Evolutionary conservation across 2,113 vertebrate species (phyloP).

Genomic region (Pollachius pollachius): DNA sequence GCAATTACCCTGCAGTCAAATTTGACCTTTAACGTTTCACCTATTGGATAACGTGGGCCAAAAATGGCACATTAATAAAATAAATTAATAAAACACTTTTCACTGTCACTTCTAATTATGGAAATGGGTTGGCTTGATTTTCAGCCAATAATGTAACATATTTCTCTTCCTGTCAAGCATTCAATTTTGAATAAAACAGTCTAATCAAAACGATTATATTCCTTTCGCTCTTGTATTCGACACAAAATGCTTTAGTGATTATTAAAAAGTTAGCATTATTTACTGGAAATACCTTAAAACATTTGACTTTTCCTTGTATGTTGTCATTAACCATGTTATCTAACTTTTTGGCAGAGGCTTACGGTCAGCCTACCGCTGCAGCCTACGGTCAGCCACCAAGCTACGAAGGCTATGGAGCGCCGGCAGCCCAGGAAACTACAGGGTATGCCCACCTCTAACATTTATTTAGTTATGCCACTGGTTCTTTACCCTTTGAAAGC

Average conservation of each 20-base stretch:
- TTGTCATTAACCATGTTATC: background rate
- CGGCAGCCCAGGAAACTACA: conserved; percentile 49
- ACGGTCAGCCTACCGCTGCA: conserved; percentile 52
- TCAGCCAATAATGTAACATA: too few relatives aligned
- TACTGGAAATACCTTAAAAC: too few relatives aligned
- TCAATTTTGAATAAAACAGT: too few relatives aligned
- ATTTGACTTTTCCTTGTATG: background rate
- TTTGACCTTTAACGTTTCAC: too few relatives aligned
- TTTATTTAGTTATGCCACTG: background rate
- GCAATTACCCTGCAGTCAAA: background rate
- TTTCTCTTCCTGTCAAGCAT: too few relatives aligned
- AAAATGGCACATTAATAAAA: background rate
- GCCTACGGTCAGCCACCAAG: conserved; percentile 47
- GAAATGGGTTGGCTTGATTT: too few relatives aligned
- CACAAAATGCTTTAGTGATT: too few relatives aligned
- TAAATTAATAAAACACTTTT: background rate
- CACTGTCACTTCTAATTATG: too few relatives aligned
- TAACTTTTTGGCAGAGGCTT: conserved; percentile 43
- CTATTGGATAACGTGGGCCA: background rate
- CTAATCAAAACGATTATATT: too few relatives aligned
- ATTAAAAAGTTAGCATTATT: too few relatives aligned
- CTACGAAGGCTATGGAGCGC: conserved; percentile 66
- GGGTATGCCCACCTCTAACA: conserved; percentile 55
- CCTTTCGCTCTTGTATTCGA: too few relatives aligned
- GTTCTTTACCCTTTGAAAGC: too few relatives aligned